A percentile compares a stretch with the other conserved stretches of the same genome.
phyloP scores from a whole-genome alignment of 2,113 vertebrate species.

The Sinocyclocheilus maitianheensis region DNA sequence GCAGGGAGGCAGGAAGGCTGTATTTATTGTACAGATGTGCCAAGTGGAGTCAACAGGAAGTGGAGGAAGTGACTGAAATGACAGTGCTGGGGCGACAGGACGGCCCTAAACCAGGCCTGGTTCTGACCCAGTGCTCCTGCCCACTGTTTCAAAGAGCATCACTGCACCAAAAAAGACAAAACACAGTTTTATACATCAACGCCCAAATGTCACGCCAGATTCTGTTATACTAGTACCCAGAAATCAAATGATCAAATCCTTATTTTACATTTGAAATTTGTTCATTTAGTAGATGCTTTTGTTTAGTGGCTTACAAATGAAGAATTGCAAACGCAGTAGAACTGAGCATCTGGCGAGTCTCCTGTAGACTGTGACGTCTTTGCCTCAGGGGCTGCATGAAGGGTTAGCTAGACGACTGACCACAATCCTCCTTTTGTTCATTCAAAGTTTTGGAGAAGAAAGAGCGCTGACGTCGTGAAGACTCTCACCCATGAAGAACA shows the following conservation, averaged over 20 bases:
- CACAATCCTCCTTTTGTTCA: not conserved
- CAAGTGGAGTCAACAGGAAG: slow-evolving; percentile 71
- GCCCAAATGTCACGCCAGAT: not conserved
- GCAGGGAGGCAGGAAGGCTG: slow-evolving; percentile 62
- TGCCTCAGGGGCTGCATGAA: not conserved
- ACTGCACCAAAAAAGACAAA: slow-evolving; percentile 5
- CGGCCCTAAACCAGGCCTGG: slow-evolving; percentile 28
- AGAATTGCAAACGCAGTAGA: not conserved
- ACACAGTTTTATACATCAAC: not conserved
- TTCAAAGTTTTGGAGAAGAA: slow-evolving; percentile 26
- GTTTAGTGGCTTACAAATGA: not conserved
- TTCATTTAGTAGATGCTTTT: not conserved
- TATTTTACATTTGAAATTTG: not conserved
- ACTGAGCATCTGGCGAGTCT: not conserved
- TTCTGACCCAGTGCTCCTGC: slow-evolving; percentile 47
- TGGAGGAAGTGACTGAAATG: slow-evolving; percentile 70
- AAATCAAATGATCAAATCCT: not conserved
- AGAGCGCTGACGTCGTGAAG: slow-evolving; percentile 16
- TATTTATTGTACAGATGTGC: slow-evolving; percentile 62
- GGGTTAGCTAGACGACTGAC: not conserved
- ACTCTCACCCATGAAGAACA: slow-evolving; percentile 11
- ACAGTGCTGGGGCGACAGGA: slow-evolving; percentile 56
- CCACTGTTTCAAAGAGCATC: slow-evolving; percentile 61
- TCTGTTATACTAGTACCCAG: not conserved
- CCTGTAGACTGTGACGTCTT: not conserved